Evolutionary conservation across 2,888 invertebrate genomes (phyloP).

Genomic region (Trisateles emortualis): DNA sequence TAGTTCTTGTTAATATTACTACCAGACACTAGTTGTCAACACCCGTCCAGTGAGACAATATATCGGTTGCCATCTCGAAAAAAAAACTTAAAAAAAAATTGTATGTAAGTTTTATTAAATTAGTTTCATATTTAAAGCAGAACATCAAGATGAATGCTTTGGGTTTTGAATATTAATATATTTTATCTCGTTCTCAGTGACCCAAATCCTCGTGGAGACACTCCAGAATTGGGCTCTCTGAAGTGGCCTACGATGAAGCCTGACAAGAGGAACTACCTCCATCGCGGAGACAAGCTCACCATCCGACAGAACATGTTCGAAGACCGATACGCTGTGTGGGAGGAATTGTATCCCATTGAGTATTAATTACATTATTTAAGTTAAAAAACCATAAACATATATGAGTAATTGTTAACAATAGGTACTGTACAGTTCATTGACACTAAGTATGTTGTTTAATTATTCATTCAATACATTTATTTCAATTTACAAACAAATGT

Average conservation of each 20-base stretch:
- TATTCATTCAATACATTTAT: too few relatives aligned
- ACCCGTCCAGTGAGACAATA: too few relatives aligned
- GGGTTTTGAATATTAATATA: neutral
- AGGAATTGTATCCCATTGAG: conserved; percentile 64
- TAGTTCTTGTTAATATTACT: conserved; percentile 13
- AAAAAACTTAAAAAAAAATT: too few relatives aligned
- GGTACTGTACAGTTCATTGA: too few relatives aligned
- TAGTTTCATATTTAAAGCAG: neutral
- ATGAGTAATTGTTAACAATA: too few relatives aligned
- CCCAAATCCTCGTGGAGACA: conserved; percentile 57
- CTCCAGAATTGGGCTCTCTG: conserved; percentile 50
- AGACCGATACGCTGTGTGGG: conserved; percentile 64
- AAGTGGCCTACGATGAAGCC: conserved; percentile 64
- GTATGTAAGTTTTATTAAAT: too few relatives aligned
- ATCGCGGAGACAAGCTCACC: conserved; percentile 50
- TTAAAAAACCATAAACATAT: too few relatives aligned
- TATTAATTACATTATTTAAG: conserved; percentile 52
- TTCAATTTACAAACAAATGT: too few relatives aligned
- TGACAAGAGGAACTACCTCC: conserved; percentile 55
- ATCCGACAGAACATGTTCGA: conserved; percentile 61
- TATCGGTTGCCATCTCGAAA: too few relatives aligned
- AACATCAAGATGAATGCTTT: neutral
- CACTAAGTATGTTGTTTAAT: too few relatives aligned
- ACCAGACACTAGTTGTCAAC: neutral
- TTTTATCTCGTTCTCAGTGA: conserved; percentile 49